These are phyloP conservation scores for Aproaerema taeniolella DNA, from an alignment of 2,888 invertebrate genomes.

Conservation along the genomic window DNA sequence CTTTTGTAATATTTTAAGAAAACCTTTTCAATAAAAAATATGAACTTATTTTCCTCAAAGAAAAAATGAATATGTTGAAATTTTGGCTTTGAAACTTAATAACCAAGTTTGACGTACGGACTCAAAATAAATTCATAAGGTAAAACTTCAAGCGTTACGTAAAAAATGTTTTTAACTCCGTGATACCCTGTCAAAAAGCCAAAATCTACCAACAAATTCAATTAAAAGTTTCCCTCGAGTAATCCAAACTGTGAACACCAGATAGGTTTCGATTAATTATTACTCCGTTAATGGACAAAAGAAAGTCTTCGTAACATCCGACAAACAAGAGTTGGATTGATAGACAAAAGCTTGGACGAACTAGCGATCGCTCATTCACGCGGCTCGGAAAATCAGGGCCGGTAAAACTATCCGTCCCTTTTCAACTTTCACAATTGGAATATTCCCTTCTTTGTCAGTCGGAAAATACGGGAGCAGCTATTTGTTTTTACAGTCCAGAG, in stretches of 20 bases:
- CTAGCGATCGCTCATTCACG: slow-evolving; percentile 64
- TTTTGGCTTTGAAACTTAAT: slow-evolving; percentile 7
- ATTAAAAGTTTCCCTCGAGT: slow-evolving; percentile 66
- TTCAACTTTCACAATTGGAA: slow-evolving; percentile 42
- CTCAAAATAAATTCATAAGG: slow-evolving; percentile 37
- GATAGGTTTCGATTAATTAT: slow-evolving; percentile 69
- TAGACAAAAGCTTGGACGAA: slow-evolving; percentile 64
- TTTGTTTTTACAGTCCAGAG: slow-evolving; percentile 75
- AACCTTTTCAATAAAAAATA: too few species aligned
- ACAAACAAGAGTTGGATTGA: slow-evolving; percentile 59
- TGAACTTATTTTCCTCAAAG: too few species aligned
- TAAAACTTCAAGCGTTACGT: slow-evolving; percentile 39
- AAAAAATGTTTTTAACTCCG: slow-evolving; percentile 49
- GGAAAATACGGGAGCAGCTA: slow-evolving; percentile 64
- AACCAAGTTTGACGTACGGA: not conserved
- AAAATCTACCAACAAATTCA: slow-evolving; percentile 66
- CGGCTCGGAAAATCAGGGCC: slow-evolving; percentile 42
- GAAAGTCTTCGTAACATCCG: slow-evolving; percentile 54
- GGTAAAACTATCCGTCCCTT: slow-evolving; percentile 55
- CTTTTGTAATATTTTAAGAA: too few species aligned
- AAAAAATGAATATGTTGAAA: not conserved
- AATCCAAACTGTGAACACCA: slow-evolving; percentile 60
- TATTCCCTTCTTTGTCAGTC: slow-evolving; percentile 60
- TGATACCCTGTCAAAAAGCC: slow-evolving; percentile 50
- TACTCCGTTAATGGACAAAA: slow-evolving; percentile 62